A percentile compares a stretch with the other conserved stretches of the same genome.
Evolutionary conservation across 2,888 invertebrate genomes (phyloP).

Genomic region (Lamellibrachia satsuma): DNA sequence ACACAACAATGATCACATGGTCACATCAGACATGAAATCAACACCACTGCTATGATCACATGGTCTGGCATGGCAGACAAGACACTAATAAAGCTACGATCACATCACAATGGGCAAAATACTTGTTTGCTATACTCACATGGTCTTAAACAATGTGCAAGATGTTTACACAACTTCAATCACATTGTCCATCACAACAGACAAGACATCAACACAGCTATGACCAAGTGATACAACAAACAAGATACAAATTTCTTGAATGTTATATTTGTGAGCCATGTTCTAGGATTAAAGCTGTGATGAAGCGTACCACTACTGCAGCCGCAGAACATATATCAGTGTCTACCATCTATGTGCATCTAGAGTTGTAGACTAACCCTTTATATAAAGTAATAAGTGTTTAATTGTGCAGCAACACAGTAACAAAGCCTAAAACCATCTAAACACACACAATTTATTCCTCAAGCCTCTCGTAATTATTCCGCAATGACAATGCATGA

Average conservation of each 20-base stretch:
- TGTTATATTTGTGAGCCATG: not conserved
- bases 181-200: not conserved
- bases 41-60: not conserved
- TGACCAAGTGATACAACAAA: not conserved
- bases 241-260: not conserved
- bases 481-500: not conserved
- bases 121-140: not conserved
- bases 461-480: not conserved
- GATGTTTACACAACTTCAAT: not conserved
- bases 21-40: not conserved
- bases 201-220: not conserved
- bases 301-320: not conserved
- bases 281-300: not conserved
- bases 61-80: not conserved
- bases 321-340: not conserved
- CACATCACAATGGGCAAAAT: not conserved
- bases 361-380: not conserved
- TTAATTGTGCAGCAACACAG: not conserved
- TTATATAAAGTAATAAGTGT: not conserved
- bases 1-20: not conserved
- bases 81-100: not conserved
- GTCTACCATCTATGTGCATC: not conserved
- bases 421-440: not conserved
- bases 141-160: not conserved
- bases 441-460: not conserved